Base-by-base conservation (phyloP, 2,113 vertebrate genomes). In the Bungarus multicinctus region DNA sequence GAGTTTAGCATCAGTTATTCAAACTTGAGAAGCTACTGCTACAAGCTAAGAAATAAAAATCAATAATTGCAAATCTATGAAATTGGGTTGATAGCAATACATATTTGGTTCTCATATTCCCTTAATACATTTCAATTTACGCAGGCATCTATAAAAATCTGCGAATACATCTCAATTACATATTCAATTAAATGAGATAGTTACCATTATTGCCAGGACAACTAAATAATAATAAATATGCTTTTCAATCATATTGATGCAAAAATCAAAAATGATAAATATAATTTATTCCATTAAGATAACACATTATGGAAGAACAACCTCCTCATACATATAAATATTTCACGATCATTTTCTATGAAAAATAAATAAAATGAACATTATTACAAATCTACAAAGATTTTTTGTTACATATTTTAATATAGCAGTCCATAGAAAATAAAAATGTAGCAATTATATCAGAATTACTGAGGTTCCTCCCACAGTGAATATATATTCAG, bases 41-140 rank as follows among this genome's bases (percentile, higher is more conserved):
- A 88, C 96, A 97, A 96, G 96, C 96, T 97, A 97, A 95, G 93
- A 95, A 97, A 94, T 92, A 96, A 3, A 97, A 97, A 97, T 95
- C 94, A 96, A 93, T 94, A 95, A 93, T 95, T 96, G 92, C 95
- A 97, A 96, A 95, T 89, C 95, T 94, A 96, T 97, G 96, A 97
- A 94, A 95, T 94, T 91, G 57, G 94, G 87, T 95, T 95, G 91
- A 96, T 69, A 91, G 91, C 91, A 97, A 96, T 69, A 95, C 69
- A 94, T 94, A 95, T 96, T 96, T 95, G 92, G 87, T 60, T 86
- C 50, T 95, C 87, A 96, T 69, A 90, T 85, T 95, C 94, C 50
- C 94, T 95, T 95, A 96, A 95, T 96, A 95, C 95, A 89, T 91
- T 90, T 88, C 95, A 91, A 0, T 0, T 88, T 81, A n/a, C 92